Evolutionary conservation across 2,797 vertebrate species (phyloP), one percentile per base, ranked within the genome.

Genomic region (Coilia nasus): DNA sequence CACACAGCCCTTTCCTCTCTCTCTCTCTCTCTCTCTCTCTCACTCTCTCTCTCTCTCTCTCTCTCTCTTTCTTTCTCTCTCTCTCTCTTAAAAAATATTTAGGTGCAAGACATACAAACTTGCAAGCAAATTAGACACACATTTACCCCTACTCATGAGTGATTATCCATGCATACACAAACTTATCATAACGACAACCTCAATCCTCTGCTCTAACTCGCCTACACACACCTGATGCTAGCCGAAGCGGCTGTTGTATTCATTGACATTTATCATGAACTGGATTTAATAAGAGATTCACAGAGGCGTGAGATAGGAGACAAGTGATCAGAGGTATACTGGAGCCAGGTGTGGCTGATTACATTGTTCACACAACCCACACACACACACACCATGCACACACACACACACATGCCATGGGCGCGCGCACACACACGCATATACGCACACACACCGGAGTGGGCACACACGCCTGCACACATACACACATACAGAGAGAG

Each of bases 191-290:
- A 11, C 21, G 78, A 23, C 56, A 47, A 78, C 50, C 81, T 71
- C 81, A 67, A 50, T 19, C 12, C 5, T 23, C 23, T 25, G 1
- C 59, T 31, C 25, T 2, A 1, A 35, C 12, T 31, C 31, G 35
- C 67, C 14, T 0, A 1, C 28, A 44, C 41, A 47, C 35, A 15
- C 57, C 54, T 54, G 83, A 86, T 85, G 85, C 81, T 85, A 71
- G 35, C 81, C 67, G 78, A 82, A 46, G 81, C 14, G 2, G 10
- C 47, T 57, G 67, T 23, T 83, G 81, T 84, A 81, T 84, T 84
- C 64, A 57, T 71, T 88, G 87, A 87, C 87, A 89, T 89, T 88
- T 88, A 78, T 82, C 44, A 50, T 35, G 59, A 80, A 25, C 71
- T 84, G 62, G 25, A 67, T 62, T 78, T 47, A 87, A 82, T 81